Evolutionary conservation across 2,888 invertebrate species (phyloP).

Genomic region (Leptopilina drosophilae): DNA sequence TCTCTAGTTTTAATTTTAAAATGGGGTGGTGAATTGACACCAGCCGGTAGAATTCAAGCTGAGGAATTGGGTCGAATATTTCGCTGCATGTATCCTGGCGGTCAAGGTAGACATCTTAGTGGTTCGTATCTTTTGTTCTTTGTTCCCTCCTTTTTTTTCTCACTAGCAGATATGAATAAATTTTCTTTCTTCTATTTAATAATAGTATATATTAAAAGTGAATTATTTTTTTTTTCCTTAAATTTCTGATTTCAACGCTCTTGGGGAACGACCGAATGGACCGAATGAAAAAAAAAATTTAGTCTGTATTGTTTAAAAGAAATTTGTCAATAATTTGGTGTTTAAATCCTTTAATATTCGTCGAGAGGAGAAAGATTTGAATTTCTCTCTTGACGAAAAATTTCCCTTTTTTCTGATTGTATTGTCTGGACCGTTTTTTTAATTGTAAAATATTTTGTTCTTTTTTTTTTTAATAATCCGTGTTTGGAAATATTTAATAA

Average conservation of each 20-base stretch:
- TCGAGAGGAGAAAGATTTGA: not conserved
- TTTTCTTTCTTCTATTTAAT: not conserved
- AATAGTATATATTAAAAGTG: not conserved
- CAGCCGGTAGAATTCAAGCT: slow-evolving; percentile 97
- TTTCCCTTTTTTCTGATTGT: slow-evolving; percentile 1
- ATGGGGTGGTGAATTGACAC: slow-evolving; percentile 99
- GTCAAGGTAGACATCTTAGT: slow-evolving; percentile 92
- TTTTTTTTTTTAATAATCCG: not conserved
- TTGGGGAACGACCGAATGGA: slow-evolving; percentile 19
- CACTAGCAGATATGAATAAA: slow-evolving; percentile 56
- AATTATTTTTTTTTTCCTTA: not conserved
- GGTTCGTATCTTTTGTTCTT: slow-evolving; percentile 81
- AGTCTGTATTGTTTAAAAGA: not conserved
- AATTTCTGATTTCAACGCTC: slow-evolving; percentile 32
- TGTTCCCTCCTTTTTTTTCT: slow-evolving; percentile 59
- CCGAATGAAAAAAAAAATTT: not conserved
- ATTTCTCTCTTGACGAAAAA: not conserved
- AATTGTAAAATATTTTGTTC: not conserved
- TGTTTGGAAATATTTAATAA: not conserved
- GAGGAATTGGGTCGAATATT: slow-evolving; percentile 98
- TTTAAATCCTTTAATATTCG: not conserved
- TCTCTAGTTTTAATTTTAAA: slow-evolving; percentile 97
- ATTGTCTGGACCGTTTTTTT: not conserved
- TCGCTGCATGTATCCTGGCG: slow-evolving; percentile 99
- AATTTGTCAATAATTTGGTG: slow-evolving; percentile 1